Evolutionary conservation across 2,888 invertebrate genomes (phyloP).

Genomic region (Zele albiditarsus): DNA sequence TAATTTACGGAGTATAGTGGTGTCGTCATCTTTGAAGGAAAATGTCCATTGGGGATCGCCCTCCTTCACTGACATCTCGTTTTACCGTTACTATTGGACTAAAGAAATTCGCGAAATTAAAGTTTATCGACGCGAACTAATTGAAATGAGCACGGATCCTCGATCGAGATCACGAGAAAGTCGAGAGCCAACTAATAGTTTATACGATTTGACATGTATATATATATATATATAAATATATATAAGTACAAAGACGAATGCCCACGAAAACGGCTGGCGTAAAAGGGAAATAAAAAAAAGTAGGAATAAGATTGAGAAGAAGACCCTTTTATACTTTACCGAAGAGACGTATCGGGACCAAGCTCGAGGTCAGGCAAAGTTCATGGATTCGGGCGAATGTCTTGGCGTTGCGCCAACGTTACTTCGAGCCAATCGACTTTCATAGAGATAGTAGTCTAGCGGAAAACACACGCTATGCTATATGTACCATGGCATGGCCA

Average conservation of each 20-base stretch:
- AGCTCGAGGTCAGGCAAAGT: slow-evolving; percentile 20
- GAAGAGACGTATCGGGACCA: slow-evolving; percentile 23
- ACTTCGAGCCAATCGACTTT: slow-evolving; percentile 51
- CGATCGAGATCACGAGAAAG: not conserved
- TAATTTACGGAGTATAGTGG: not conserved
- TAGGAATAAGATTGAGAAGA: not conserved
- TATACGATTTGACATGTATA: not conserved
- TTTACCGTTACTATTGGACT: not conserved
- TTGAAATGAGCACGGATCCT: slow-evolving; percentile 2
- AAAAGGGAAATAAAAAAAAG: not conserved
- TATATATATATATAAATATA: not conserved
- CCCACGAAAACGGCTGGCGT: not conserved
- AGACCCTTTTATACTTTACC: slow-evolving; percentile 8
- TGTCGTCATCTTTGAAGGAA: not conserved
- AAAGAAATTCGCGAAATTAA: not conserved
- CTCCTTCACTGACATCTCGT: not conserved
- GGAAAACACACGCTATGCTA: slow-evolving; percentile 28
- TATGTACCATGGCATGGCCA: slow-evolving; percentile 4
- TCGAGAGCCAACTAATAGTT: not conserved
- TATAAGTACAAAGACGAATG: not conserved
- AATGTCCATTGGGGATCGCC: not conserved
- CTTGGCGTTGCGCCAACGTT: slow-evolving; percentile 53
- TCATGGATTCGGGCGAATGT: slow-evolving; percentile 16
- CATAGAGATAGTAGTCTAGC: slow-evolving; percentile 35
- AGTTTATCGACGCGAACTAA: slow-evolving; percentile 4